Conservation (phyloP, 2,113 vertebrate genomes). For the Herpetotheres cachinnans region DNA sequence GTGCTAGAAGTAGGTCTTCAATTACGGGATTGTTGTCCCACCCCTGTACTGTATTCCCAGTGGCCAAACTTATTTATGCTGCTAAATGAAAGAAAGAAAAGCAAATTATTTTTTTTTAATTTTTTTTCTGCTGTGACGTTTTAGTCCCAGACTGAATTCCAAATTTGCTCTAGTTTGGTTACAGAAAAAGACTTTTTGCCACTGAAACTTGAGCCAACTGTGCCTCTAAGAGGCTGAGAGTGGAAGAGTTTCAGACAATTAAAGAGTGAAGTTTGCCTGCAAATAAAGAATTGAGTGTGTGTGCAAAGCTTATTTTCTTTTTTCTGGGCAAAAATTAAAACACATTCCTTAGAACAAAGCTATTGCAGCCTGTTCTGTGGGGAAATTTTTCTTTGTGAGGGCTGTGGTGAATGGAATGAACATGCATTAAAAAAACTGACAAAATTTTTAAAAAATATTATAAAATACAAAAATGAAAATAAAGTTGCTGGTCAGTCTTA, state of each 20-base stretch:
- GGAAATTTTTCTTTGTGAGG: constrained; percentile 90
- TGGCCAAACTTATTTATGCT: constrained; percentile 99
- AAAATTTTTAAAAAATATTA: constrained; percentile 75
- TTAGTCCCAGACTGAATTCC: constrained; percentile 99
- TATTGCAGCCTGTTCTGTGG: constrained; percentile 88
- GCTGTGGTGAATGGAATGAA: constrained; percentile 87
- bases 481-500: constrained; percentile 85
- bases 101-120: constrained; percentile 84
- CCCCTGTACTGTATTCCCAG: constrained; percentile 93
- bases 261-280: constrained; percentile 90
- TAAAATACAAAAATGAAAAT: constrained; percentile 74
- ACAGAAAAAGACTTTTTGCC: constrained; percentile 90
- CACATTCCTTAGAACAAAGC: constrained; percentile 98
- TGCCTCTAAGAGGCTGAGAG: constrained; percentile 99
- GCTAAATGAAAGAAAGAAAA: constrained; percentile 92
- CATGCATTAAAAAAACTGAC: constrained; percentile 80
- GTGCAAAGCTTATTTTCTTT: constrained; percentile 87
- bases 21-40: constrained; percentile 82
- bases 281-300: constrained; percentile 86
- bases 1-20: constrained; percentile 89
- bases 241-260: constrained; percentile 88
- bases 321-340: constrained; percentile 92
- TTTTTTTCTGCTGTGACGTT: constrained; percentile 99
- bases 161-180: constrained; percentile 97
- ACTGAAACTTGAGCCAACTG: constrained; percentile 99